phyloP scores from a whole-genome alignment of 2,888 invertebrate species.

The Drosophila limbata region DNA sequence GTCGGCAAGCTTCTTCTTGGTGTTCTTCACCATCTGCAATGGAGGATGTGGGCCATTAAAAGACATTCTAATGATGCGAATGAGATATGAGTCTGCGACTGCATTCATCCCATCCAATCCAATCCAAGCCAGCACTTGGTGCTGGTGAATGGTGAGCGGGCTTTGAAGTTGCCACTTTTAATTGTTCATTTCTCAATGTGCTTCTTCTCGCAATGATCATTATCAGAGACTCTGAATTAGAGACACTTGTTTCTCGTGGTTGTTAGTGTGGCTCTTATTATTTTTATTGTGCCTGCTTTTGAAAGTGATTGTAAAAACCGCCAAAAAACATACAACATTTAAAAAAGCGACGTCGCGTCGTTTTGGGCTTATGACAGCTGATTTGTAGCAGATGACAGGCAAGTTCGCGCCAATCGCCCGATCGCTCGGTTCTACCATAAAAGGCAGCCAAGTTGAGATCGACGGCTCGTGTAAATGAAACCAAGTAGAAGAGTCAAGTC shows the following conservation, averaged over 20 bases:
- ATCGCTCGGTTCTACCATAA: conserved; percentile 68
- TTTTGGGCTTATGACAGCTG: conserved; percentile 73
- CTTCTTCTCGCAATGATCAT: conserved; percentile 50
- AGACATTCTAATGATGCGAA: conserved; percentile 58
- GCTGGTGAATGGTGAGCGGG: conserved; percentile 62
- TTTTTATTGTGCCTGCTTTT: conserved; percentile 47
- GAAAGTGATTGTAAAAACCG: conserved; percentile 75
- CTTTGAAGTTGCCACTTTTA: conserved; percentile 54
- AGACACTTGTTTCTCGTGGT: conserved; percentile 12
- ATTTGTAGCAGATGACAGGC: conserved; percentile 79
- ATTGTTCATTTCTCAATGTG: conserved; percentile 68
- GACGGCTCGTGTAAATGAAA: conserved; percentile 35
- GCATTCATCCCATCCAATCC: not conserved
- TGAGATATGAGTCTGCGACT: conserved; percentile 9
- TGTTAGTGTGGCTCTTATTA: conserved; percentile 37
- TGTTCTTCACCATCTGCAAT: conserved; percentile 73
- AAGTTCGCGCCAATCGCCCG: conserved; percentile 71
- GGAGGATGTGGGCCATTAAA: conserved; percentile 24
- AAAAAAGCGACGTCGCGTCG: conserved; percentile 23
- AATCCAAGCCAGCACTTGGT: conserved; percentile 28
- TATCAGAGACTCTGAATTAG: conserved; percentile 3
- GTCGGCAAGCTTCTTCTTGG: conserved; percentile 72
- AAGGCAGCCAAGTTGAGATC: conserved; percentile 50
- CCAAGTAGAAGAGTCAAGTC: conserved; percentile 43
- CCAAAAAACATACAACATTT: conserved; percentile 39